Evolutionary conservation across 2,888 invertebrate species (phyloP).

Genomic region (Sericinus montela): DNA sequence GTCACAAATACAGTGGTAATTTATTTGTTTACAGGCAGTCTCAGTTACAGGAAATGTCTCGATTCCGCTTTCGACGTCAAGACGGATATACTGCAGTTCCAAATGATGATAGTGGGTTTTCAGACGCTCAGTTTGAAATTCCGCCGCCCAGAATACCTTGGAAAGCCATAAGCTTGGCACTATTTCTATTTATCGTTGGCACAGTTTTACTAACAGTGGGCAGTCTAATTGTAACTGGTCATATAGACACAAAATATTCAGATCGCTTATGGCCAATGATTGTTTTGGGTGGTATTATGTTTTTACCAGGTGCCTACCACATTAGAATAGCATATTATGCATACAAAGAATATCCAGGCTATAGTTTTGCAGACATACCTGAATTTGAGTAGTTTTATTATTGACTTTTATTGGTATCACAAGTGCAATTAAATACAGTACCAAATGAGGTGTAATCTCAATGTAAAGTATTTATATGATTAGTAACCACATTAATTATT

Average conservation of each 20-base stretch:
- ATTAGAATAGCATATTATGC: slow-evolving; percentile 93
- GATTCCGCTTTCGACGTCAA: slow-evolving; percentile 78
- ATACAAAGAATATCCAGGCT: slow-evolving; percentile 89
- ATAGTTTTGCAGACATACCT: slow-evolving; percentile 93
- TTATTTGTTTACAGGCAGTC: background rate
- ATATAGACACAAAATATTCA: slow-evolving; percentile 89
- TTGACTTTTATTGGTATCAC: slow-evolving; percentile 9
- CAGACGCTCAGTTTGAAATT: slow-evolving; percentile 83
- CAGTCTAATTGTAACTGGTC: slow-evolving; percentile 87
- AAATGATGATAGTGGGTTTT: slow-evolving; percentile 82
- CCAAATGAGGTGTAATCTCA: slow-evolving; percentile 1
- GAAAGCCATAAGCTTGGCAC: slow-evolving; percentile 89
- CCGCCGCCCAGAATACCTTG: slow-evolving; percentile 88
- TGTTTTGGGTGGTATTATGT: slow-evolving; percentile 92
- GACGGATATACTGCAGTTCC: slow-evolving; percentile 81
- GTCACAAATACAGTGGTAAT: too few species aligned
- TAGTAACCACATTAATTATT: too few species aligned
- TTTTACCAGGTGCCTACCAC: slow-evolving; percentile 95
- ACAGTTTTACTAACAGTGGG: slow-evolving; percentile 86
- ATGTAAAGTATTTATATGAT: too few species aligned
- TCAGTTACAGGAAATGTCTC: slow-evolving; percentile 71
- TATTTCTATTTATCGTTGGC: slow-evolving; percentile 88
- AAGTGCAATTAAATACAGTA: slow-evolving; percentile 18
- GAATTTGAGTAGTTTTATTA: slow-evolving; percentile 82
- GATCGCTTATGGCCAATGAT: slow-evolving; percentile 94